These are phyloP conservation scores for Pocillopora grandis DNA, from an alignment of 92 coral and sea anemone genomes.

Conservation along the genomic window DNA sequence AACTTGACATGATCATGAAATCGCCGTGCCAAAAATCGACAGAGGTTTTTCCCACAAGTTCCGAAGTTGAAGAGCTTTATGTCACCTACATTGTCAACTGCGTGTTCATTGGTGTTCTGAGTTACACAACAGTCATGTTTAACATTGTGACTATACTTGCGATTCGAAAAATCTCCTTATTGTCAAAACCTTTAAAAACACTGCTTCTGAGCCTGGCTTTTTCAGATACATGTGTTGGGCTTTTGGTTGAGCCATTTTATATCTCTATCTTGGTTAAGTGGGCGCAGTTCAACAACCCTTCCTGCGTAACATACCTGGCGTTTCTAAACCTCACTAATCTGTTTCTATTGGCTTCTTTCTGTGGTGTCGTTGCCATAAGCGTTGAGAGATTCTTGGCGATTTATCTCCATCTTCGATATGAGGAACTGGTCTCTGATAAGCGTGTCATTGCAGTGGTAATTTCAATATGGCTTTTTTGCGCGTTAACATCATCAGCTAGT, in stretches of 20 bases:
- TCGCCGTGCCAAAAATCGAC: slow-evolving; percentile 3
- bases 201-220: slow-evolving; percentile 21
- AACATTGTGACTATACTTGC: slow-evolving; percentile 29
- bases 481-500: not conserved
- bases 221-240: slow-evolving; percentile 27
- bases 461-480: slow-evolving; percentile 22
- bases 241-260: slow-evolving; percentile 27
- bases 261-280: slow-evolving; percentile 7
- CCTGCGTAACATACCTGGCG: not conserved
- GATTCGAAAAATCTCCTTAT: not conserved
- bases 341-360: slow-evolving; percentile 26
- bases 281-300: not conserved
- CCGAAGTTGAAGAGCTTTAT: slow-evolving; percentile 10
- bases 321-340: slow-evolving; percentile 13
- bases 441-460: slow-evolving; percentile 4
- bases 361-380: slow-evolving; percentile 27
- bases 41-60: slow-evolving; percentile 1
- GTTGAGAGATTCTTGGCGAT: slow-evolving; percentile 24
- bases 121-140: not conserved
- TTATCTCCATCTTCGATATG: slow-evolving; percentile 30
- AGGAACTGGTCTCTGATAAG: slow-evolving; percentile 15
- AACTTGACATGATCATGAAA: not conserved
- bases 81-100: not conserved
- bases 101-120: slow-evolving; percentile 6
- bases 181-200: slow-evolving; percentile 13